Evolutionary conservation across 2,888 invertebrate species (phyloP).

Genomic region (Erpobdella octoculata): DNA sequence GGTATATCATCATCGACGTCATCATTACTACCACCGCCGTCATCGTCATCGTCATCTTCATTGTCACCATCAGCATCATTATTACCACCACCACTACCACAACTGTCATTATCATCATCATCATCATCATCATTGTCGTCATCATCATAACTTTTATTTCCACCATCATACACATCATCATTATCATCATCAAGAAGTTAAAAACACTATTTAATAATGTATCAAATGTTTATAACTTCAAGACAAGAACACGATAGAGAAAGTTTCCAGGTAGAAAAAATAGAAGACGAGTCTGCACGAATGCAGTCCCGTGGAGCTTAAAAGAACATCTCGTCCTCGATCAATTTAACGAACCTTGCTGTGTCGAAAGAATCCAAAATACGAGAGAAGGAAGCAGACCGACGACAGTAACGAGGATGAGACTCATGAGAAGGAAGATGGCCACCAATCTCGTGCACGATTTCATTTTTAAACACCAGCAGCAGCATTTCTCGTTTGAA

Average conservation of each 20-base stretch:
- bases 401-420: neutral
- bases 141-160: neutral
- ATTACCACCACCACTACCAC: slow-evolving; percentile 2
- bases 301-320: too few relatives aligned
- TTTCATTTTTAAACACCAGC: neutral
- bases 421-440: neutral
- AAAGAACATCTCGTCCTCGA: too few relatives aligned
- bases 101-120: neutral
- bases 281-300: too few relatives aligned
- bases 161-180: neutral
- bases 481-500: neutral
- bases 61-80: neutral
- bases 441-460: neutral
- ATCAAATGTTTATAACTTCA: too few relatives aligned
- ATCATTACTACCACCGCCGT: neutral
- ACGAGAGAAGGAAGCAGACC: slow-evolving; percentile 3
- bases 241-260: too few relatives aligned
- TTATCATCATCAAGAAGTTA: neutral
- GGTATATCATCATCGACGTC: neutral
- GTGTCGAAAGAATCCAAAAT: neutral
- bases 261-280: too few relatives aligned
- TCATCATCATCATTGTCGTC: neutral
- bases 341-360: slow-evolving; percentile 9
- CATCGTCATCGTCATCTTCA: neutral
- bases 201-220: too few relatives aligned